Conservation (phyloP, 23 tunicate species). For the Oikopleura vanhoeffeni region DNA sequence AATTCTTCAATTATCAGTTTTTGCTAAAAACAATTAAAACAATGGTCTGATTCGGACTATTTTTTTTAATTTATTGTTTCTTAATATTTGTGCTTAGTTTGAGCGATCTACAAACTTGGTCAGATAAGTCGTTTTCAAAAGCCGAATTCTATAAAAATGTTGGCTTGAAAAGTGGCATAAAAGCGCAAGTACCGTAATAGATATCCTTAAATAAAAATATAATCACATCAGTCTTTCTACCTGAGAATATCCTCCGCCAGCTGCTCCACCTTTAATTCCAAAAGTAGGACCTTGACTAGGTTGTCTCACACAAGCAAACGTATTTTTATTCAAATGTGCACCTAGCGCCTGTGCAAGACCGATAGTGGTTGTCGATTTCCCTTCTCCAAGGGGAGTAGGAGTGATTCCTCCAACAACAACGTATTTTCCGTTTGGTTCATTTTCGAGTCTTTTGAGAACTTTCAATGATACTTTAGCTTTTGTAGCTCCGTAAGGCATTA, state of each 20-base stretch:
- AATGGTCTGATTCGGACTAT: no score
- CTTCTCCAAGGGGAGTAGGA: conserved; percentile 96
- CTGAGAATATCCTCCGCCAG: conserved; percentile 98
- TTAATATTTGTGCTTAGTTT: no score
- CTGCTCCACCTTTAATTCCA: conserved; percentile 98
- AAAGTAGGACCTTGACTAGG: conserved; percentile 97
- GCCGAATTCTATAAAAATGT: no score
- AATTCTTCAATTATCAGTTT: no score
- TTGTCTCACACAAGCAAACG: conserved; percentile 90
- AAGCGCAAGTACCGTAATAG: no score
- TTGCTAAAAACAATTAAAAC: no score
- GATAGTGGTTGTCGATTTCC: conserved; percentile 91
- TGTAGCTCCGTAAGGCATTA: conserved; percentile 63
- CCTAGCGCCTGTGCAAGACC: conserved; percentile 93
- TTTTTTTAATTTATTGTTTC: no score
- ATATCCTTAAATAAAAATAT: no score
- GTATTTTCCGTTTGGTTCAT: conserved; percentile 49
- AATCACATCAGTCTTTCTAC: not conserved
- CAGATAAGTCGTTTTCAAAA: no score
- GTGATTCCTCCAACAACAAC: conserved; percentile 87
- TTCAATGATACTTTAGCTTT: conserved; percentile 82
- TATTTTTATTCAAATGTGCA: conserved; percentile 54
- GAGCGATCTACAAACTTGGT: no score
- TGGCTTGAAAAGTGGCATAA: no score
- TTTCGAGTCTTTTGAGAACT: conserved; percentile 41